Conservation (phyloP, 2,113 vertebrate genomes). For the Elachura formosa region DNA sequence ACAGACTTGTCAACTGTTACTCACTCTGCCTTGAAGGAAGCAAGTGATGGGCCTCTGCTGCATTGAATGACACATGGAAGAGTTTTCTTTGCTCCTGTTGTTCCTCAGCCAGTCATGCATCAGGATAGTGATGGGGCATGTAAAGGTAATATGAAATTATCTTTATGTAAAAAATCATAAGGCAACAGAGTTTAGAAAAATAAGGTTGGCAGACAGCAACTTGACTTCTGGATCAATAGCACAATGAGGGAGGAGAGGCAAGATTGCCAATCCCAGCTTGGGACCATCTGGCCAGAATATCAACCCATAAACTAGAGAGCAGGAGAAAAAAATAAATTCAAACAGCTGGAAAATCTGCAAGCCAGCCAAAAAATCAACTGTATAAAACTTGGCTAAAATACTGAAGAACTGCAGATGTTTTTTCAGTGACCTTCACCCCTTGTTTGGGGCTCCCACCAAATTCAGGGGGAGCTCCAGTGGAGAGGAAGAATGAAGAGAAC, state of each 20-base stretch:
- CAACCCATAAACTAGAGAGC: neutral
- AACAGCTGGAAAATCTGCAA: conserved; percentile 28
- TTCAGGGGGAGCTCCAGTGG: neutral
- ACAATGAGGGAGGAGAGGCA: neutral
- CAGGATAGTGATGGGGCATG: neutral
- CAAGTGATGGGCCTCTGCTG: fast-evolving
- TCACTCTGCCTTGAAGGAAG: neutral
- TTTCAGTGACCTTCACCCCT: neutral
- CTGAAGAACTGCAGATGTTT: neutral
- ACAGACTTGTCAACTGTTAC: neutral
- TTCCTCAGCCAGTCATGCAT: neutral
- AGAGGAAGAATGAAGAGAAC: neutral
- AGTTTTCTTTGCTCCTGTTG: neutral
- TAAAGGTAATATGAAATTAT: neutral
- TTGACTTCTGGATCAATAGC: neutral
- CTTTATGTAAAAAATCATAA: neutral
- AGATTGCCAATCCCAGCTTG: neutral
- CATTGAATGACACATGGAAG: neutral
- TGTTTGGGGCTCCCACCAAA: neutral
- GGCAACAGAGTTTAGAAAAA: neutral
- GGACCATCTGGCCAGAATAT: neutral
- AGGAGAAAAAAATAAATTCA: neutral
- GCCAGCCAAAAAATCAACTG: neutral
- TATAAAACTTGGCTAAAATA: neutral
- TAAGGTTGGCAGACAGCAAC: neutral